phyloP scores from a whole-genome alignment of 2,797 vertebrate species.

The Leucoraja ocellata region DNA sequence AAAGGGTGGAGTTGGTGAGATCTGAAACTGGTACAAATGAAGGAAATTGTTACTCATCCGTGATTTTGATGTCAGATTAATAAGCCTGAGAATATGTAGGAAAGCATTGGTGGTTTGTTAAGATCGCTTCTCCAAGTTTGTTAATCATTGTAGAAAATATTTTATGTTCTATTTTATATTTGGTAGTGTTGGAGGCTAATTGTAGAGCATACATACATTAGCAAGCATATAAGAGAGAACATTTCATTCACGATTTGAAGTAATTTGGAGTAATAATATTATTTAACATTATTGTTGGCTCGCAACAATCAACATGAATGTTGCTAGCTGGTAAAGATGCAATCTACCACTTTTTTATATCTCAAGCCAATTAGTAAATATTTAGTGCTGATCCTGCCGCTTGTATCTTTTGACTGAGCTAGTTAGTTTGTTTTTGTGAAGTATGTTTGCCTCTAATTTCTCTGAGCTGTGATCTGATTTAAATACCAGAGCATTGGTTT shows the following conservation, averaged over 20 bases:
- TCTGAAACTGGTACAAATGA: background rate
- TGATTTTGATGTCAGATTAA: background rate
- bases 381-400: background rate
- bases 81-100: background rate
- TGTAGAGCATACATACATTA: background rate
- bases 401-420: too few relatives aligned
- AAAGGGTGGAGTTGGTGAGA: conserved; percentile 9
- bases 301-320: background rate
- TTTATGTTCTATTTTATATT: background rate
- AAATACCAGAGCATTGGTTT: too few relatives aligned
- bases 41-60: conserved; percentile 3
- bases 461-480: background rate
- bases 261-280: background rate
- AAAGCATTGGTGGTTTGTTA: background rate
- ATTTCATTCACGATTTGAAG: background rate
- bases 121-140: background rate
- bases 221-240: background rate
- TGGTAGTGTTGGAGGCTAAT: background rate
- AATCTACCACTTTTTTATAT: background rate
- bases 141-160: background rate
- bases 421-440: background rate
- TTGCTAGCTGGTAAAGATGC: background rate
- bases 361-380: background rate
- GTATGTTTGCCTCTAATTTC: too few relatives aligned
- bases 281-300: background rate